phyloP scores from a whole-genome alignment of 2,888 invertebrate genomes.

The Apeira syringaria region DNA sequence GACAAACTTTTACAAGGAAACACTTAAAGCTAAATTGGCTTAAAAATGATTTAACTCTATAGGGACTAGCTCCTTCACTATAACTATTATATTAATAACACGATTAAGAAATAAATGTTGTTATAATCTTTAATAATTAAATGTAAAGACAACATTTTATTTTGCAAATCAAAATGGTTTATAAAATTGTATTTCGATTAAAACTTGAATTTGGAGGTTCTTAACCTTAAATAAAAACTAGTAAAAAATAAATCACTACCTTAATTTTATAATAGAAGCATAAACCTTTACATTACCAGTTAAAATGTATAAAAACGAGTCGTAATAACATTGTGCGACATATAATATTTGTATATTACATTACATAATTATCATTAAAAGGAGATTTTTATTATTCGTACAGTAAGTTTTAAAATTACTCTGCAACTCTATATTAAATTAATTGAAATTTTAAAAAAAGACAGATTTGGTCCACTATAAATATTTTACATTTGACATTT shows the following conservation, averaged over 20 bases:
- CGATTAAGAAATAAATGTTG: slow-evolving; percentile 3
- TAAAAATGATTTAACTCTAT: slow-evolving; percentile 64
- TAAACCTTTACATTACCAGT: slow-evolving; percentile 46
- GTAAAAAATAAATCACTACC: slow-evolving; percentile 40
- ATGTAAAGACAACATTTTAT: too few species aligned
- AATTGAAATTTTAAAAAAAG: too few species aligned
- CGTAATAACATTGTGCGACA: slow-evolving; percentile 64
- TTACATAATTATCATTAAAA: slow-evolving; percentile 21
- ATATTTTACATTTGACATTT: too few species aligned
- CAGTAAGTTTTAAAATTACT: neutral
- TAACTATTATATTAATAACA: slow-evolving; percentile 38
- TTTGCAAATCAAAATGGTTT: too few species aligned
- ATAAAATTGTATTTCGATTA: too few species aligned
- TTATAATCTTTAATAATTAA: neutral
- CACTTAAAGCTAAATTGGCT: slow-evolving; percentile 57
- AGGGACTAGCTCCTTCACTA: slow-evolving; percentile 77
- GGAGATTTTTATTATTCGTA: slow-evolving; percentile 8
- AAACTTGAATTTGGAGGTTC: too few species aligned
- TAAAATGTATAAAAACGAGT: slow-evolving; percentile 62
- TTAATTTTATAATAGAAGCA: slow-evolving; percentile 40
- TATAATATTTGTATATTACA: slow-evolving; percentile 28
- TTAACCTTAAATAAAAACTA: slow-evolving; percentile 35
- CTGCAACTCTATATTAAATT: neutral
- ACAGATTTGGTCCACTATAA: too few species aligned
- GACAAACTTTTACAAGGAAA: slow-evolving; percentile 42